Evolutionary conservation across 2,888 invertebrate genomes (phyloP), one percentile per base, ranked within the genome.

Genomic region (Eristalis arbustorum): DNA sequence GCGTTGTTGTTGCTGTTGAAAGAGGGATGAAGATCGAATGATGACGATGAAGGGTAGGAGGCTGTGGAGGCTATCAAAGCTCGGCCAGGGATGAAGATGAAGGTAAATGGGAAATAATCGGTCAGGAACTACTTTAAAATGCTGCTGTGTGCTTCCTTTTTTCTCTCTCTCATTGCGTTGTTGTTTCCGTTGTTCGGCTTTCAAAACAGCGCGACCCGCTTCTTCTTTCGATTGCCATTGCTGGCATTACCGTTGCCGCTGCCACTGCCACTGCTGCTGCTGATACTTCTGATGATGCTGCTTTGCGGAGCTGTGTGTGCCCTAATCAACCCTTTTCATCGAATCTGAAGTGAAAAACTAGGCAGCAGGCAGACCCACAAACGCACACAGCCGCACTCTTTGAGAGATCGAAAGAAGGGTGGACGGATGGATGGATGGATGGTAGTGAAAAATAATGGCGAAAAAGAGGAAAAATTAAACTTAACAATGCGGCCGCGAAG

Each of bases 251-350:
- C n/a, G 63, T n/a, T n/a, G n/a, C n/a, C n/a, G 25, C 25, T 25
- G 25, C 25, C 25, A 25, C 37, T 63, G 68, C 25, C 28, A 11
- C 11, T 28, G 49, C 28, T 56, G 42, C 14, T 23, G 13, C 22
- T 23, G 61, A 67, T 76, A 72, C 71, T 82, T 72, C 67, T 79
- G 74, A 71, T 72, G 67, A 49, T 72, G 66, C 57, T 57, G 56
- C 22, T 68, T 22, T 18, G 22, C n/a, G 56, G n/a, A 37, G 42
- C 56, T 8, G 49, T 49, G 42, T n/a, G 49, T 23, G 59, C 77
- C 85, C 85, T 85, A 85, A 85, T 85, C 85, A 85, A 85, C 81
- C 85, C 85, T 85, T 85, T 82, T 72, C 31, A 85, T 76, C 72
- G 82, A 85, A 57, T 42, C 42, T 37, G 31, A 28, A 84, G 62